phyloP scores from a whole-genome alignment of 2,113 vertebrate species.

The Orthochromis indermauri region DNA sequence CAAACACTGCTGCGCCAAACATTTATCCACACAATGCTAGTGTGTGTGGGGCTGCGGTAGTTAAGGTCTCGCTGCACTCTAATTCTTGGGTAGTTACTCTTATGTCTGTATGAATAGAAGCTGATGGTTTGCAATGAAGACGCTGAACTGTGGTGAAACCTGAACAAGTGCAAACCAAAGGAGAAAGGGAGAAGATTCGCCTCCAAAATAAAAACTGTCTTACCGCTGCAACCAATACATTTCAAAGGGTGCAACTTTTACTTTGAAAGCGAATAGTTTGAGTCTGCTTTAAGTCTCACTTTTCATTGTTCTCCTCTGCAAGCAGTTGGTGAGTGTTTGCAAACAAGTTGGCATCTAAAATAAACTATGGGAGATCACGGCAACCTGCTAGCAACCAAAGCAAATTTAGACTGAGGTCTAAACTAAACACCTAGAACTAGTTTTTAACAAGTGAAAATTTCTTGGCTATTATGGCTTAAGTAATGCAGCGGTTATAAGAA shows the following conservation, averaged over 20 bases:
- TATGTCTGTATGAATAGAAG: neutral
- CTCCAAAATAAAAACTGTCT: neutral
- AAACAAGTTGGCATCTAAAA: neutral
- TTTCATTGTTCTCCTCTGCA: neutral
- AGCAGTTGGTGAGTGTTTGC: neutral
- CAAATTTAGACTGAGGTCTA: neutral
- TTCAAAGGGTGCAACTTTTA: neutral
- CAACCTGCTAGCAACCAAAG: neutral
- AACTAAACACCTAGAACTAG: neutral
- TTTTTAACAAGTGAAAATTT: neutral
- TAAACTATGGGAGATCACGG: neutral
- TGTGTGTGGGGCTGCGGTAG: neutral
- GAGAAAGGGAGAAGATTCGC: neutral
- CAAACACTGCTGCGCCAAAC: neutral
- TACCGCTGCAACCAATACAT: neutral
- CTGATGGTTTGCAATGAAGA: neutral
- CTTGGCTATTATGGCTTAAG: neutral
- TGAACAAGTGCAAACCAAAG: neutral
- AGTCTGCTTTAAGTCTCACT: neutral
- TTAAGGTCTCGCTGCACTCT: accelerated
- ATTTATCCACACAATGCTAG: neutral
- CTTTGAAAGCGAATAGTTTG: neutral
- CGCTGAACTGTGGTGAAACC: neutral
- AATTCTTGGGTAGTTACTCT: neutral
- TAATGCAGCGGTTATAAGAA: neutral